These are phyloP conservation scores for Ctenopoma multispine DNA, from an alignment of 2,797 vertebrate species.

Conservation along the genomic window DNA sequence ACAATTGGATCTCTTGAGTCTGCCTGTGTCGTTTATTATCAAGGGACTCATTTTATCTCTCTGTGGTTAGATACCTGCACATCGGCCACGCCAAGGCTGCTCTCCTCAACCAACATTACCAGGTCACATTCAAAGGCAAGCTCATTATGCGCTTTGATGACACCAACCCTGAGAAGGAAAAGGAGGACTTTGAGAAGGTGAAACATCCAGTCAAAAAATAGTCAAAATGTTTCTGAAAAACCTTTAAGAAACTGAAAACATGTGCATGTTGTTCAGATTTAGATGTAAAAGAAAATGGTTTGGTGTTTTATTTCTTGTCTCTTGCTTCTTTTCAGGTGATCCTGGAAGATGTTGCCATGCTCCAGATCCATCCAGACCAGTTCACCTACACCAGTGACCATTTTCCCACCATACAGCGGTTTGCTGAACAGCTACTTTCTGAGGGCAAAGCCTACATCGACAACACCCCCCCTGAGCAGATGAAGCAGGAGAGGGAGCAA, in stretches of 20 bases:
- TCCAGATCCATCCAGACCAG: constrained; percentile 96
- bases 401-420: constrained; percentile 90
- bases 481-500: constrained; percentile 97
- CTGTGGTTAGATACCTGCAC: constrained; percentile 90
- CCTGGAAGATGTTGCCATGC: constrained; percentile 96
- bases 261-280: not conserved
- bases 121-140: constrained; percentile 96
- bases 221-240: too few species aligned
- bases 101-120: constrained; percentile 98
- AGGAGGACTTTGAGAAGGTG: constrained; percentile 99
- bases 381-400: constrained; percentile 99
- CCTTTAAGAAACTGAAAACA: not conserved
- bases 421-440: constrained; percentile 91
- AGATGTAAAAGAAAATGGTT: not conserved
- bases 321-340: constrained; percentile 88
- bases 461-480: constrained; percentile 93
- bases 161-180: constrained; percentile 99
- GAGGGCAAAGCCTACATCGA: constrained; percentile 96
- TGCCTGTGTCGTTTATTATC: not conserved
- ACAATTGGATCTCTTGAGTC: not conserved
- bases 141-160: constrained; percentile 99
- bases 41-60: not conserved
- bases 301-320: not conserved
- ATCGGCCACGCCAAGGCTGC: constrained; percentile 99
- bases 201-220: not conserved